These are phyloP conservation scores for Drosophila yakuba DNA, from an alignment of 1,140 invertebrate species.

Conservation along the genomic window DNA sequence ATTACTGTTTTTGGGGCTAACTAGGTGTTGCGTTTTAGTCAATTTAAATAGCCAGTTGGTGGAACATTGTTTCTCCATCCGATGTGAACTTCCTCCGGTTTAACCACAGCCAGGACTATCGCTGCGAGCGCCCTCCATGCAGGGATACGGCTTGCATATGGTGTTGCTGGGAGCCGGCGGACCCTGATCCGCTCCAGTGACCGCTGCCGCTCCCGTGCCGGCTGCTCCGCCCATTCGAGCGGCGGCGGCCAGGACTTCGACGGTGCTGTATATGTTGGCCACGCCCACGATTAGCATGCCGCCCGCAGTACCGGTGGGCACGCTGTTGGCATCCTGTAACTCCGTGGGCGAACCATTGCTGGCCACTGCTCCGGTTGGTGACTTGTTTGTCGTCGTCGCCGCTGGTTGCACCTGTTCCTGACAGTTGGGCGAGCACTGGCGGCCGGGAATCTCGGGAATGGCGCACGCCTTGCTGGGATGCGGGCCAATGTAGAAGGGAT, in stretches of 20 bases:
- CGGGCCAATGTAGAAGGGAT: slow-evolving; percentile 72
- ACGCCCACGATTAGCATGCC: slow-evolving; percentile 22
- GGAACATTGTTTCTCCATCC: not conserved
- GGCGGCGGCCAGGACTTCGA: not conserved
- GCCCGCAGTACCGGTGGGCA: not conserved
- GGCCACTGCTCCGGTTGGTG: too few species aligned
- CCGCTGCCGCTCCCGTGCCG: not conserved
- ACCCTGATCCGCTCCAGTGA: not conserved
- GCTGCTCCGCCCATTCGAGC: not conserved
- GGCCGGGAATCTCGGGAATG: not conserved
- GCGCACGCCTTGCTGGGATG: slow-evolving; percentile 63
- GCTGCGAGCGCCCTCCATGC: slow-evolving; percentile 15
- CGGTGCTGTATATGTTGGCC: slow-evolving; percentile 27
- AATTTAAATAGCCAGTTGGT: not conserved
- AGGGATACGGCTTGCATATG: slow-evolving; percentile 25
- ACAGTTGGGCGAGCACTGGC: slow-evolving; percentile 48
- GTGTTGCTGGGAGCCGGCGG: not conserved
- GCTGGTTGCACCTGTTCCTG: not conserved
- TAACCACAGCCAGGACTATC: not conserved
- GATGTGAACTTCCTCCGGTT: not conserved
- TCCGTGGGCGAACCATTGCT: not conserved
- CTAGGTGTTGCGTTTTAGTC: not conserved
- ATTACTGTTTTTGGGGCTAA: slow-evolving; percentile 18
- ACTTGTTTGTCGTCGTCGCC: not conserved
- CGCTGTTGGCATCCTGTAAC: not conserved